Conservation (phyloP, 23 tunicate species). For the Diplosoma virens region DNA sequence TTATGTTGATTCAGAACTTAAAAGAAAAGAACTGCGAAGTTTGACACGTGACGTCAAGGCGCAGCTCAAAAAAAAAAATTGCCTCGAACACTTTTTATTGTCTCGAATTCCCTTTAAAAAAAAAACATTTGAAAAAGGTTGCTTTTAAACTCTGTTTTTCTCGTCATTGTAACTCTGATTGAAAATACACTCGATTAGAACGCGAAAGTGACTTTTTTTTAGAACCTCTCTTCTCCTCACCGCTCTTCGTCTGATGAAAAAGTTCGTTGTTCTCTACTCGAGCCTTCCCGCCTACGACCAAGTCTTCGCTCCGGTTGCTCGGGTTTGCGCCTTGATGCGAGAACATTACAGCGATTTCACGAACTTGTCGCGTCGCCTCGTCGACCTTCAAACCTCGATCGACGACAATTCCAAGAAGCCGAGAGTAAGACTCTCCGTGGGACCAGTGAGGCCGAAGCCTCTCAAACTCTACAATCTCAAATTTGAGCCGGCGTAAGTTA, state of each 20-base stretch:
- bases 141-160: too few species aligned
- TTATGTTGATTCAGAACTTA: too few species aligned
- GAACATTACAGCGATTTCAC: neutral
- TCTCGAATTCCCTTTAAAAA: too few species aligned
- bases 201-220: neutral
- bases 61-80: too few species aligned
- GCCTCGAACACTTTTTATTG: too few species aligned
- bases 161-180: neutral
- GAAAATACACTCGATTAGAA: neutral
- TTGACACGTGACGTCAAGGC: too few species aligned
- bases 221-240: constrained; percentile 37
- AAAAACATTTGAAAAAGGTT: too few species aligned
- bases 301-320: constrained; percentile 10
- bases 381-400: constrained; percentile 10
- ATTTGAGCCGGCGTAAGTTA: constrained; percentile 66
- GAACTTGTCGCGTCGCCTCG: neutral
- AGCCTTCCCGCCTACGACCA: constrained; percentile 53
- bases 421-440: constrained; percentile 34
- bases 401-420: constrained; percentile 26
- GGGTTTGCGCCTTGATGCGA: neutral
- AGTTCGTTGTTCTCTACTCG: constrained; percentile 38
- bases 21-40: too few species aligned
- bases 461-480: constrained; percentile 67
- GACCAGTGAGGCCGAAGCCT: constrained; percentile 44
- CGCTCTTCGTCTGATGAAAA: constrained; percentile 34